Percentiles rank a stretch among this genome's conserved stretches.
Evolutionary conservation across 1,140 invertebrate genomes (phyloP).

Genomic region (Lepidurus apus): DNA sequence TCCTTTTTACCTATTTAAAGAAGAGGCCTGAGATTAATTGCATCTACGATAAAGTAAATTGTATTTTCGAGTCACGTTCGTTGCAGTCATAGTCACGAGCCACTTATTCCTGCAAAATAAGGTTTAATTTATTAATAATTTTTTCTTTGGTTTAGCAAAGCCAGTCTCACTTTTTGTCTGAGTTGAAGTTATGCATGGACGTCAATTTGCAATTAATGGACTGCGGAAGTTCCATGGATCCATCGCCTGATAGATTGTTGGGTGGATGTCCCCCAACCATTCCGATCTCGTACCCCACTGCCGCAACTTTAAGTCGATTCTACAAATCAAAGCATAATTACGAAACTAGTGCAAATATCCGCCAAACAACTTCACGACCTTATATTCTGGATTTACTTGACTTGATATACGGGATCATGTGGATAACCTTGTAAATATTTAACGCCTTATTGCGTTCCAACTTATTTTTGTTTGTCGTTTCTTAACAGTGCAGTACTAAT

Average conservation of each 20-base stretch:
- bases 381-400: background rate
- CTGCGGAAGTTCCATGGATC: background rate
- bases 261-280: slow-evolving; percentile 12
- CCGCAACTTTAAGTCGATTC: background rate
- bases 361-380: background rate
- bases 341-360: background rate
- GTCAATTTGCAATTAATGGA: slow-evolving; percentile 24
- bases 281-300: slow-evolving; percentile 1
- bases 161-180: slow-evolving; percentile 25
- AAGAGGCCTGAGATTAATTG: background rate
- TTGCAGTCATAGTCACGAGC: background rate
- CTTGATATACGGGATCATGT: background rate
- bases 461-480: background rate
- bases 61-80: background rate
- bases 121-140: background rate
- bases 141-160: slow-evolving; percentile 23
- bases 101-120: background rate
- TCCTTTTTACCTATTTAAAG: background rate
- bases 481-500: background rate
- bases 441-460: background rate
- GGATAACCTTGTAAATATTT: background rate
- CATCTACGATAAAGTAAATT: slow-evolving; percentile 27
- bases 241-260: background rate
- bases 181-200: slow-evolving; percentile 28
- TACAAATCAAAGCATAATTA: slow-evolving; percentile 23